Evolutionary conservation across 2,888 invertebrate genomes (phyloP), one percentile per base, ranked within the genome.

Genomic region (Odontocerum albicorne): DNA sequence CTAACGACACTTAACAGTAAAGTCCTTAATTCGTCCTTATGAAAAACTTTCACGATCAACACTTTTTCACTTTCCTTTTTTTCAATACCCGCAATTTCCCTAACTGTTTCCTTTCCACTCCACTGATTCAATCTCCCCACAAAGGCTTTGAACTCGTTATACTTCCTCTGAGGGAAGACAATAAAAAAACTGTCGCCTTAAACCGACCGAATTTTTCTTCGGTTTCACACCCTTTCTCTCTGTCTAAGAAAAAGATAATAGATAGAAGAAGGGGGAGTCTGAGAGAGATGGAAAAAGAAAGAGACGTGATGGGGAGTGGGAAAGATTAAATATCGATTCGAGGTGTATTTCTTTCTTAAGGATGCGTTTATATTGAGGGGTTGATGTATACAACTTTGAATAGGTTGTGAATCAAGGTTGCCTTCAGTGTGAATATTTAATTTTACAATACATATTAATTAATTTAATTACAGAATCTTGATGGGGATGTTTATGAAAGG

Each of bases 181-280:
- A 59, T 59, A 59, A 59, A 56, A 56, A 59, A 43, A 50, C 55
- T 46, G 59, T 59, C 59, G 22, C 51, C 55, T 46, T 59, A 49
- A 59, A 59, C 44, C 56, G 59, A 53, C 59, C 56, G 45, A 38
- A 56, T 59, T 59, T 56, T 59, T 55, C 53, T 46, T 40, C 44
- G 39, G 49, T 49, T 57, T 49, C 52, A 36, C 57, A 53, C 53
- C 49, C 49, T 42, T 17, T 31, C 43, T 44, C 21, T 17, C 33
- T 32, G 39, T 43, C 39, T 22, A 31, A 21, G 33, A 45, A 15
- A 35, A 31, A 39, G 52, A 19, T 21, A 20, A n/a, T n/a, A n/a
- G n/a, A n/a, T n/a, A n/a, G n/a, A 32, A 19, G 40, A n/a, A 21
- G n/a, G 38, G 3, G 7, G 21, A 31, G 46, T 21, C 19, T 27